Base-by-base conservation (phyloP, 2,113 vertebrate species). In the Psilopsiagon aymara region DNA sequence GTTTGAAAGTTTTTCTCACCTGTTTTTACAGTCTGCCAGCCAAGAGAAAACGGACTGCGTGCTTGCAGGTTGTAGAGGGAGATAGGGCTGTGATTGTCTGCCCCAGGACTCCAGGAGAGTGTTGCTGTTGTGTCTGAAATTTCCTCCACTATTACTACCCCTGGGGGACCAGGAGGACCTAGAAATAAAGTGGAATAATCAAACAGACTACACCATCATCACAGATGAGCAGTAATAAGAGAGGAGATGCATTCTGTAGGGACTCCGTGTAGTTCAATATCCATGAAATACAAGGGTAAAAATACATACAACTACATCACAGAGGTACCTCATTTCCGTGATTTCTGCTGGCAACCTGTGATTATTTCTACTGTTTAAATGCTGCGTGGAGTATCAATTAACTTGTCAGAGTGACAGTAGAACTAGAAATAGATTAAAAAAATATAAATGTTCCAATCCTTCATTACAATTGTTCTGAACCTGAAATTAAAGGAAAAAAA, bases 111-210 rank as follows among this genome's bases (percentile, higher is more conserved):
- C 99, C 99, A 99, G 51, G 99, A 99, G 68, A 99, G 97, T 12
- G 99, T 99, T 82, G 99, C 99, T 13, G 99, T 99, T 84, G 84
- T 98, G 47, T 99, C 99, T 3, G 98, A 99, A 96, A 99, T 99
- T 97, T 99, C 99, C 94, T 99, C 99, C 92, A 99, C 99, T 49
- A 99, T 99, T 90, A 99, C 99, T 89, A 99, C 98, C 77, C 99
- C 99, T 46, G 99, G 99, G n/a, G 99, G 98, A 49, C 99, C 99
- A 18, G 99, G 99, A 83, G 99, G 99, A 94, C 99, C 99, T 99
- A 92, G 17, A 88, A 90, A 84, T 68, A 86, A 96, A 90, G 90
- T 66, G 92, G 94, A 92, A 82, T 87, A 81, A 71, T 88, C 74
- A 94, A 78, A 96, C 28, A 88, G 74, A 89, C 44, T 53, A 62